phyloP scores from a whole-genome alignment of 2,113 vertebrate genomes.

The Xiphophorus hellerii region DNA sequence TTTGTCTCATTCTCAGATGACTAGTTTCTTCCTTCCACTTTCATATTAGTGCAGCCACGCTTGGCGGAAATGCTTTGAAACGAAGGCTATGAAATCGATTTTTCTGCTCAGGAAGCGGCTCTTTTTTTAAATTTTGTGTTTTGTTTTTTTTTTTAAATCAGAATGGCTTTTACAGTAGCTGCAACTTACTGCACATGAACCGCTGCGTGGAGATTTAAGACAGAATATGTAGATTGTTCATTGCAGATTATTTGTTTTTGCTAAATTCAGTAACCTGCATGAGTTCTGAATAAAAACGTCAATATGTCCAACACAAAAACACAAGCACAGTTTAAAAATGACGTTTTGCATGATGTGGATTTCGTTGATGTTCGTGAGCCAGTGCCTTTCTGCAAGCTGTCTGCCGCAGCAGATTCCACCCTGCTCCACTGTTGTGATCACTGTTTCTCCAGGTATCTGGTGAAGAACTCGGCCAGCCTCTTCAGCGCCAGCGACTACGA shows the following conservation, averaged over 20 bases:
- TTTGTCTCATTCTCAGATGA: conserved; percentile 21
- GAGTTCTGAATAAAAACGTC: background rate
- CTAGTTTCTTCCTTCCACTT: conserved; percentile 12
- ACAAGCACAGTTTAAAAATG: background rate
- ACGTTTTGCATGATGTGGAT: background rate
- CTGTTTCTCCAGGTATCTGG: conserved; percentile 84
- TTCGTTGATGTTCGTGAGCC: background rate
- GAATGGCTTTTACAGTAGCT: background rate
- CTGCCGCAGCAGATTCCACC: background rate
- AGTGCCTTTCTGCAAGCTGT: background rate
- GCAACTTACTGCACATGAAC: background rate
- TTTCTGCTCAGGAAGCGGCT: conserved; percentile 30
- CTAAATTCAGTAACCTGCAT: background rate
- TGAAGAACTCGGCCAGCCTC: conserved; percentile 89
- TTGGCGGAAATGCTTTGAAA: conserved; percentile 35
- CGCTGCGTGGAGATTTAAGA: background rate
- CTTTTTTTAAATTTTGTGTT: background rate
- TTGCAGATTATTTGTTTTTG: conserved; percentile 3
- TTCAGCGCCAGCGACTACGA: conserved; percentile 94
- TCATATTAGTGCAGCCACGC: conserved; percentile 41
- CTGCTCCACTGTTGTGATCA: background rate
- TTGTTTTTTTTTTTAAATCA: background rate
- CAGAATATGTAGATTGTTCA: background rate
- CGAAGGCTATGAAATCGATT: conserved; percentile 36
- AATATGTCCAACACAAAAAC: background rate